Evolutionary conservation across 2,113 vertebrate genomes (phyloP).

Genomic region (Callospermophilus lateralis): DNA sequence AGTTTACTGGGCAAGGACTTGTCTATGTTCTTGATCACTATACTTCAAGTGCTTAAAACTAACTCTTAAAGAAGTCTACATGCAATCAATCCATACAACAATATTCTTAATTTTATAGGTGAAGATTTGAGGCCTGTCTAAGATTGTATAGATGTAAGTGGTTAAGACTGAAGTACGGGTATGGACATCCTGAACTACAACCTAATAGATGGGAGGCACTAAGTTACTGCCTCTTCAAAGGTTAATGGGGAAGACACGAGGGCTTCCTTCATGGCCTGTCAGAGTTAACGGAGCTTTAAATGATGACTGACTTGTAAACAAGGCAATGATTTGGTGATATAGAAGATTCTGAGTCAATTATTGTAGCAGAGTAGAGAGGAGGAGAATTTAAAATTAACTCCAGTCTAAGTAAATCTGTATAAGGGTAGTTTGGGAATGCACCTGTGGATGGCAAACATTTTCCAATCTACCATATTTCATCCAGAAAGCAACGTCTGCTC

Average conservation of each 20-base stretch:
- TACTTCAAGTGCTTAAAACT: neutral
- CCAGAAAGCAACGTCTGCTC: constrained; percentile 52
- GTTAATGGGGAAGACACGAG: neutral
- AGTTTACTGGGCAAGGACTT: neutral
- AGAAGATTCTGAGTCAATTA: neutral
- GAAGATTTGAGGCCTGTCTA: neutral
- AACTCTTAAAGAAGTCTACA: neutral
- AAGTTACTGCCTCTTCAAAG: neutral
- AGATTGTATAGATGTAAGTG: neutral
- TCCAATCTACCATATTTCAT: constrained; percentile 24
- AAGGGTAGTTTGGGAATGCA: neutral
- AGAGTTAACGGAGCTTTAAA: constrained; percentile 2
- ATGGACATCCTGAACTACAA: neutral
- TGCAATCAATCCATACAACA: neutral
- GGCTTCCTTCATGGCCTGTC: neutral
- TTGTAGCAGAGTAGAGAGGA: neutral
- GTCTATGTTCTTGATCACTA: neutral
- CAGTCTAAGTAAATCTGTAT: constrained; percentile 16
- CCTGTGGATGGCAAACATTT: constrained; percentile 54
- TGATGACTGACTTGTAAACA: neutral
- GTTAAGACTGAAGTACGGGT: neutral
- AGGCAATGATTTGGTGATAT: neutral
- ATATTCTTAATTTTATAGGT: neutral
- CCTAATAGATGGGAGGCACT: neutral
- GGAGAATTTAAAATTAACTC: constrained; percentile 42